Evolutionary conservation across 2,113 vertebrate genomes (phyloP).

Genomic region (Cephalopterus ornatus): DNA sequence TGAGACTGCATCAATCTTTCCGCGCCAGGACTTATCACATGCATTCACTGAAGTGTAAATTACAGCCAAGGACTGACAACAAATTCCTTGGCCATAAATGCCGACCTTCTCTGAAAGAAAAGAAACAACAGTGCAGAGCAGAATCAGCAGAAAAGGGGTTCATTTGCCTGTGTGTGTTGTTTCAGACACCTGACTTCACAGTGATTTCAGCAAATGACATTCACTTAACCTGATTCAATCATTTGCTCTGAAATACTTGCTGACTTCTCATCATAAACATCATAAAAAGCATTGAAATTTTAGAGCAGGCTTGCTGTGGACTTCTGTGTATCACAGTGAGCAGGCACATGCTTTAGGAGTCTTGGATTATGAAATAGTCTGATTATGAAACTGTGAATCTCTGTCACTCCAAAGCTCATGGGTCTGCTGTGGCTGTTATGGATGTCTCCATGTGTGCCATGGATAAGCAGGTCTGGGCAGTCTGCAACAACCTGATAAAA

Average conservation of each 20-base stretch:
- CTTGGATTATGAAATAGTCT: not conserved
- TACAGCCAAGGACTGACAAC: slow-evolving; percentile 4
- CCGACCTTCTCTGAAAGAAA: not conserved
- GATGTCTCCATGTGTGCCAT: not conserved
- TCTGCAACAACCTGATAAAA: not conserved
- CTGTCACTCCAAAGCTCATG: not conserved
- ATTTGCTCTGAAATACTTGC: not conserved
- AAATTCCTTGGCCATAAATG: not conserved
- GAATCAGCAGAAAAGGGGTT: not conserved
- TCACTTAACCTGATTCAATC: not conserved
- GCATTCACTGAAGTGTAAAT: not conserved
- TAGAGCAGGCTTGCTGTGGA: not conserved
- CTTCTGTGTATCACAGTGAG: not conserved
- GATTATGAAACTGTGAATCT: not conserved
- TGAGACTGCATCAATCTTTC: not conserved
- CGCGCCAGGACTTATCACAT: not conserved
- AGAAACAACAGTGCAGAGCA: not conserved
- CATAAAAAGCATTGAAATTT: not conserved
- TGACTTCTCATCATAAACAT: not conserved
- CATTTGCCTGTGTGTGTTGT: not conserved
- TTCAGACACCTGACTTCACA: not conserved
- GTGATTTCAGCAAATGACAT: not conserved
- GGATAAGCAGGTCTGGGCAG: not conserved
- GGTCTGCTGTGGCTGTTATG: not conserved
- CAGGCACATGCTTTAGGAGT: not conserved